Evolutionary conservation across 2,797 vertebrate genomes (phyloP).

Genomic region (Enteromius radiatus): DNA sequence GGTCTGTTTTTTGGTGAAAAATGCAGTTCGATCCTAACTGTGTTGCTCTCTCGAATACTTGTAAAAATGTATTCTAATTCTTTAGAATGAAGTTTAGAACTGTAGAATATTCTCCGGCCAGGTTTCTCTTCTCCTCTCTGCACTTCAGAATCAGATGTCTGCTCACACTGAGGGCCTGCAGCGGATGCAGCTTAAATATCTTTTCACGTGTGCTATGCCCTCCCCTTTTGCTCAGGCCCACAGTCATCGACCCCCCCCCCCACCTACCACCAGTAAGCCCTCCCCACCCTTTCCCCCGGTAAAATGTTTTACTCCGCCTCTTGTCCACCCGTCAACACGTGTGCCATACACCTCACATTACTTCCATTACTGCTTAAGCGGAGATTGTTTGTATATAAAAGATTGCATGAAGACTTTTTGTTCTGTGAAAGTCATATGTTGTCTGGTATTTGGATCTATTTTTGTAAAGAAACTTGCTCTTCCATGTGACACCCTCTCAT

Average conservation of each 20-base stretch:
- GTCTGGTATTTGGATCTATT: background rate
- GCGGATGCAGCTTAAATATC: conserved; percentile 92
- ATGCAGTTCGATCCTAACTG: conserved; percentile 33
- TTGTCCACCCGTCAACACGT: conserved; percentile 78
- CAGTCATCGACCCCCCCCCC: conserved; percentile 60
- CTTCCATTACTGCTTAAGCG: conserved; percentile 26
- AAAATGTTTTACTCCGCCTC: conserved; percentile 15
- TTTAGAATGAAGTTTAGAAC: background rate
- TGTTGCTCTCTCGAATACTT: conserved; percentile 30
- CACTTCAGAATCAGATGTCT: conserved; percentile 65
- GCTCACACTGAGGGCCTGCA: conserved; percentile 70
- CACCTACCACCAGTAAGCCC: conserved; percentile 65
- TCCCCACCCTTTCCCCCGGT: conserved; percentile 56
- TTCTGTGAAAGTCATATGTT: background rate
- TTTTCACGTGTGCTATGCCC: conserved; percentile 82
- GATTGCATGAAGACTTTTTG: background rate
- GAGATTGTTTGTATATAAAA: conserved; percentile 53
- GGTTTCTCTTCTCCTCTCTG: conserved; percentile 37
- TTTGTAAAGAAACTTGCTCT: background rate
- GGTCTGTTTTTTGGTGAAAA: conserved; percentile 2
- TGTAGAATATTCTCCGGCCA: conserved; percentile 1
- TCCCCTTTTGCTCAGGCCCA: conserved; percentile 74
- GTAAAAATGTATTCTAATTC: background rate
- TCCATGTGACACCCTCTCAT: background rate
- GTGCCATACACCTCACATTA: conserved; percentile 57